Percentiles rank a stretch among this genome's conserved stretches.
These are phyloP conservation scores for Solea senegalensis DNA, from an alignment of 2,113 vertebrate species.

Conservation along the genomic window DNA sequence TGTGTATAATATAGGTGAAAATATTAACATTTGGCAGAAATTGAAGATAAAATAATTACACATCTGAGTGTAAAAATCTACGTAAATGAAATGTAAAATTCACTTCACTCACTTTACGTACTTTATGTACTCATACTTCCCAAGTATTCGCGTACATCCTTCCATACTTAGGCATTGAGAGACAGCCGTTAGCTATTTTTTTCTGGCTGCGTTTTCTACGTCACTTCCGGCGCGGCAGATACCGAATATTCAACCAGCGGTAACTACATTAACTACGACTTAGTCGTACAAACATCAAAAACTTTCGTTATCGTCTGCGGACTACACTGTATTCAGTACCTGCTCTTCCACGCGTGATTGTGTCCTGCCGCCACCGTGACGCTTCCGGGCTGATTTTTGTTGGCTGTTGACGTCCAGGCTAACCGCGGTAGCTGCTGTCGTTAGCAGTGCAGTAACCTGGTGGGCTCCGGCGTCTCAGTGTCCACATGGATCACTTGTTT, in stretches of 20 bases:
- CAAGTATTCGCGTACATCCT: too few species aligned
- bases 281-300: background rate
- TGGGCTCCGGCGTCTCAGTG: background rate
- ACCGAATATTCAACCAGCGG: background rate
- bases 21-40: too few species aligned
- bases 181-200: background rate
- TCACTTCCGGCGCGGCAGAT: slow-evolving; percentile 71
- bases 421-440: slow-evolving; percentile 38
- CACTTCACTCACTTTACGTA: too few species aligned
- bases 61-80: too few species aligned
- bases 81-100: too few species aligned
- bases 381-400: background rate
- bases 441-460: background rate
- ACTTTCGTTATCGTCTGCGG: background rate
- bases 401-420: background rate
- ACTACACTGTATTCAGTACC: background rate
- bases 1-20: too few species aligned
- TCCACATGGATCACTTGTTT: background rate
- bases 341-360: background rate
- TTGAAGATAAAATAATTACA: too few species aligned
- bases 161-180: too few species aligned
- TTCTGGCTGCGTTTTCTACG: slow-evolving; percentile 45
- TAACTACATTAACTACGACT: background rate
- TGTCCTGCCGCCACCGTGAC: background rate
- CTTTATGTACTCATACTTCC: too few species aligned